Percentiles rank a stretch among this genome's conserved stretches.
phyloP scores from a whole-genome alignment of 2,113 vertebrate species.

The Saguinus midas region DNA sequence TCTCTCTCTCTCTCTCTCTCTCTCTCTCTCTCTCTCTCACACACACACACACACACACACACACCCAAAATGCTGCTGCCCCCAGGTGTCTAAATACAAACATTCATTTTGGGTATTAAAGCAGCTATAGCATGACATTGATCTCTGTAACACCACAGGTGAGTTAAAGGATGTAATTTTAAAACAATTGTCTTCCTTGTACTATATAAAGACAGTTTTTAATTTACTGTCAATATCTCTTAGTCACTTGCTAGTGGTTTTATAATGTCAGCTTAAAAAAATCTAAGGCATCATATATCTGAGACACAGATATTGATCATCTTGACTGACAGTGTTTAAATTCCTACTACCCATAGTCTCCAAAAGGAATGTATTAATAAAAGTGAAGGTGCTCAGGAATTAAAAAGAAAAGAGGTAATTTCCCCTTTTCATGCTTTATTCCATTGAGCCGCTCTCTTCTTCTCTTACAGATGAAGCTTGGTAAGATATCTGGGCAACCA shows the following conservation, averaged over 20 bases:
- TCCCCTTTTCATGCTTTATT: slow-evolving; percentile 41
- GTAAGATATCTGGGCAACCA: slow-evolving; percentile 39
- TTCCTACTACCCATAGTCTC: slow-evolving; percentile 34
- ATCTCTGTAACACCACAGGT: slow-evolving; percentile 52
- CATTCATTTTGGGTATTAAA: slow-evolving; percentile 67
- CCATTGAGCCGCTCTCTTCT: slow-evolving; percentile 12
- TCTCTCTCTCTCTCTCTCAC: no score
- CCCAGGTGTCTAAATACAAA: slow-evolving; percentile 63
- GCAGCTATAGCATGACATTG: slow-evolving; percentile 47
- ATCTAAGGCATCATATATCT: slow-evolving; percentile 29
- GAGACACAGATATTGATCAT: slow-evolving; percentile 57
- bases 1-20: no score
- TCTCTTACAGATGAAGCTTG: slow-evolving; percentile 27
- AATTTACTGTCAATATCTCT: slow-evolving; percentile 42
- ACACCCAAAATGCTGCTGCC: slow-evolving; percentile 36
- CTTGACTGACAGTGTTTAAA: slow-evolving; percentile 45
- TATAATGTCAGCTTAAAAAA: background rate
- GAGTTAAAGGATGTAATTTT: slow-evolving; percentile 67
- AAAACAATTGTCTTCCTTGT: slow-evolving; percentile 31
- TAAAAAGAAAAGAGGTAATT: slow-evolving; percentile 38
- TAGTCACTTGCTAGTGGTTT: slow-evolving; percentile 32
- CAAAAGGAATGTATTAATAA: slow-evolving; percentile 48
- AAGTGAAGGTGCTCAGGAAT: slow-evolving; percentile 39
- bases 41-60: background rate
- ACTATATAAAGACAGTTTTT: slow-evolving; percentile 28